Evolutionary conservation across 2,797 vertebrate genomes (phyloP).

Genomic region (Characodon lateralis): DNA sequence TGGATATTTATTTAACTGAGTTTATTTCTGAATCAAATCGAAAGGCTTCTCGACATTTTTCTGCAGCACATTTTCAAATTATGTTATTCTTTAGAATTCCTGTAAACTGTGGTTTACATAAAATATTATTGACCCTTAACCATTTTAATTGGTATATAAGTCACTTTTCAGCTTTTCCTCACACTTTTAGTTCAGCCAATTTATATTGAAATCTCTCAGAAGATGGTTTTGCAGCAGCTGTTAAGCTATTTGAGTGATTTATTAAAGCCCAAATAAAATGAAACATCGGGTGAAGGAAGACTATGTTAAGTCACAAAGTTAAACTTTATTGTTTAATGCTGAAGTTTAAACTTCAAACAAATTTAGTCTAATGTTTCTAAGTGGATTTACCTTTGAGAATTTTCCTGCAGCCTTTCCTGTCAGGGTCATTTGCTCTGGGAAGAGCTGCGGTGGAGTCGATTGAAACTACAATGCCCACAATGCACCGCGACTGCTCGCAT

Average conservation of each 20-base stretch:
- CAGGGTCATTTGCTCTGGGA: background rate
- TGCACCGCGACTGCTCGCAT: constrained; percentile 1
- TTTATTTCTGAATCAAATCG: too few relatives aligned
- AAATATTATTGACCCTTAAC: background rate
- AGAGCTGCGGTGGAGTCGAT: too few relatives aligned
- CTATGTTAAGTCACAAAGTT: too few relatives aligned
- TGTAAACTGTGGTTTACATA: too few relatives aligned
- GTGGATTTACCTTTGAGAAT: background rate
- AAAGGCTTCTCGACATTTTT: too few relatives aligned
- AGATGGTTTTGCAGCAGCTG: background rate
- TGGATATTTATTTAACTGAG: too few relatives aligned
- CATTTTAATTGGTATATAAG: background rate
- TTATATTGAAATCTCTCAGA: background rate
- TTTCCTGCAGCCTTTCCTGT: background rate
- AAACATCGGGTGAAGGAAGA: background rate
- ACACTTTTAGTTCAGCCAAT: background rate
- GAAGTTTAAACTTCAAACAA: background rate
- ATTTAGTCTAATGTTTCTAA: background rate
- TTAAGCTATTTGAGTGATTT: background rate
- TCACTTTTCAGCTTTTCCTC: background rate
- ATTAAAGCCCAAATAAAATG: background rate
- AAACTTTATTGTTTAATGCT: too few relatives aligned
- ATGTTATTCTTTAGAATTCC: too few relatives aligned
- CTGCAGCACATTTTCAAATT: too few relatives aligned
- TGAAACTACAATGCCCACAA: constrained; percentile 66